Evolutionary conservation across 2,888 invertebrate species (phyloP).

Genomic region (Gymnoscelis rufifasciata): DNA sequence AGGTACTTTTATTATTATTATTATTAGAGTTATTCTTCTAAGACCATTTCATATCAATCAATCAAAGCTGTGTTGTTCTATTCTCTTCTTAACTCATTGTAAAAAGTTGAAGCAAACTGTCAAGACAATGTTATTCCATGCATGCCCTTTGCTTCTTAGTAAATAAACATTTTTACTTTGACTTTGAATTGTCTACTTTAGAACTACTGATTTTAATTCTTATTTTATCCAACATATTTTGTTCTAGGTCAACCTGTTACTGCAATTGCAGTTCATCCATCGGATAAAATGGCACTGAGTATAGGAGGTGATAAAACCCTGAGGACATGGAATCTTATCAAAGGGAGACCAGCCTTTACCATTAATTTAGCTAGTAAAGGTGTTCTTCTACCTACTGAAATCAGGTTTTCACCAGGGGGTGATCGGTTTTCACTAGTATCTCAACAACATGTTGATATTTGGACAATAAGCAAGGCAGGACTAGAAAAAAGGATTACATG

Average conservation of each 20-base stretch:
- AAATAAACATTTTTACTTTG: too few species aligned
- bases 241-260: slow-evolving; percentile 81
- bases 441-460: slow-evolving; percentile 86
- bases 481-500: slow-evolving; percentile 83
- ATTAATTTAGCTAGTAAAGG: slow-evolving; percentile 89
- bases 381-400: slow-evolving; percentile 67
- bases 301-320: slow-evolving; percentile 91
- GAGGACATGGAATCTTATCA: slow-evolving; percentile 95
- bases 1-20: too few species aligned
- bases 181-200: neutral
- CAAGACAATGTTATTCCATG: too few species aligned
- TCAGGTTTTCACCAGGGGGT: slow-evolving; percentile 88
- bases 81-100: too few species aligned
- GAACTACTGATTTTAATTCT: neutral
- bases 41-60: too few species aligned
- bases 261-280: slow-evolving; percentile 90
- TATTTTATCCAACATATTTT: neutral
- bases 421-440: slow-evolving; percentile 86
- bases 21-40: too few species aligned
- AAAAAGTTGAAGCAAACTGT: too few species aligned
- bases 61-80: too few species aligned
- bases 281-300: slow-evolving; percentile 92
- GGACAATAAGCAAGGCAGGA: slow-evolving; percentile 88
- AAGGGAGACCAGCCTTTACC: slow-evolving; percentile 92
- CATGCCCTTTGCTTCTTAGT: too few species aligned